These are phyloP conservation scores for Petrocephalus sullivani DNA, from an alignment of 2,797 vertebrate genomes.

Conservation along the genomic window DNA sequence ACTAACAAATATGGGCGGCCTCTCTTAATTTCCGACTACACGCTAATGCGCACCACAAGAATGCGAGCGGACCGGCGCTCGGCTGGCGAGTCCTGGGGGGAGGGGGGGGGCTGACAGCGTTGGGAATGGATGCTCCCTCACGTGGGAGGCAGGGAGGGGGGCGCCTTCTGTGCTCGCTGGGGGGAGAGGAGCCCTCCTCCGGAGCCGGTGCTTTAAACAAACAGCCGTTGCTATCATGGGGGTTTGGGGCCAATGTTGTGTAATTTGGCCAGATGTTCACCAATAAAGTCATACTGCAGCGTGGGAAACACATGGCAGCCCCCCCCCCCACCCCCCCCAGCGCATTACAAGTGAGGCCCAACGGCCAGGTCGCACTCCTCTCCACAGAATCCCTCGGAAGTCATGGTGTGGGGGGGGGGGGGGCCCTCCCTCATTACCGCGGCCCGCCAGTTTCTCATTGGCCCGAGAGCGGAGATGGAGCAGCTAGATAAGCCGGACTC, in stretches of 20 bases:
- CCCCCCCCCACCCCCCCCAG: slow-evolving; percentile 45
- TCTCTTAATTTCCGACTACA: slow-evolving; percentile 24
- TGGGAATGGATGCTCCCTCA: not conserved
- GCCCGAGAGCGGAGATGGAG: not conserved
- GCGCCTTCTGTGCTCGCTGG: slow-evolving; percentile 1
- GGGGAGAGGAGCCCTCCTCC: no score
- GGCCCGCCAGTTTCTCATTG: not conserved
- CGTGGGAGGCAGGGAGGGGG: not conserved
- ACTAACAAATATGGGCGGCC: slow-evolving; percentile 9
- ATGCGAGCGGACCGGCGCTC: slow-evolving; percentile 14
- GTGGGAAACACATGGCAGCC: slow-evolving; percentile 61
- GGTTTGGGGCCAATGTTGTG: slow-evolving; percentile 56
- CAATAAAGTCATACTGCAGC: slow-evolving; percentile 62
- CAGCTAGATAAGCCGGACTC: not conserved
- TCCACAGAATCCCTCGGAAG: slow-evolving; percentile 59
- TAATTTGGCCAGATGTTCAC: slow-evolving; percentile 64
- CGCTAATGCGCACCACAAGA: slow-evolving; percentile 26
- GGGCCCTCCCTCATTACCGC: not conserved
- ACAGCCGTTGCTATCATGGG: slow-evolving; percentile 50
- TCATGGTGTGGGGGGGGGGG: slow-evolving; percentile 57
- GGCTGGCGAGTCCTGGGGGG: not conserved
- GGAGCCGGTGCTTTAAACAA: slow-evolving; percentile 46
- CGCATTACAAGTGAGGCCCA: slow-evolving; percentile 46
- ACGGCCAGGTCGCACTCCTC: slow-evolving; percentile 60
- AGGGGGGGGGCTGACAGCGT: not conserved